Evolutionary conservation across 2,113 vertebrate species (phyloP).

Genomic region (Gambusia affinis): DNA sequence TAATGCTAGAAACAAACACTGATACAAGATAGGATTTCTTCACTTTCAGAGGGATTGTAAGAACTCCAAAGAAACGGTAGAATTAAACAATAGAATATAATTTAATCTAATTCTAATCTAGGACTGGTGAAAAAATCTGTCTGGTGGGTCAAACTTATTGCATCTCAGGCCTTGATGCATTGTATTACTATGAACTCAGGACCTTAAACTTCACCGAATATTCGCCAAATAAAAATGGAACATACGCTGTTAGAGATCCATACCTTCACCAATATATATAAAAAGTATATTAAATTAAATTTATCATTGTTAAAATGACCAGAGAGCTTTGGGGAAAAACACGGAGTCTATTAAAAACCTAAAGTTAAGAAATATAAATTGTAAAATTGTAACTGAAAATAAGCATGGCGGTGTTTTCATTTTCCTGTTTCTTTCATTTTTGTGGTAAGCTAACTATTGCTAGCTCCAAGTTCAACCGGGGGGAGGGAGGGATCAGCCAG

Average conservation of each 20-base stretch:
- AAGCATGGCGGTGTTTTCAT: background rate
- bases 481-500: background rate
- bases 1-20: too few species aligned
- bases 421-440: background rate
- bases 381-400: background rate
- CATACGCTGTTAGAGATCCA: too few species aligned
- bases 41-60: too few species aligned
- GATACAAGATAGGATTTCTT: too few species aligned
- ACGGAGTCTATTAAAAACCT: background rate
- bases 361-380: background rate
- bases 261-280: too few species aligned
- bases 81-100: too few species aligned
- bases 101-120: too few species aligned
- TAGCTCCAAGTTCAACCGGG: accelerated
- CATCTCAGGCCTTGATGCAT: background rate
- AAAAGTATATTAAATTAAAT: background rate
- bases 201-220: background rate
- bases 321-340: background rate
- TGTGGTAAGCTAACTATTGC: background rate
- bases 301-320: background rate
- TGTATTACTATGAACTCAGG: background rate
- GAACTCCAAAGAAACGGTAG: too few species aligned
- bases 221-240: background rate
- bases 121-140: background rate
- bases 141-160: background rate